phyloP scores from a whole-genome alignment of 2,888 invertebrate genomes.

The Gordius sp. region DNA sequence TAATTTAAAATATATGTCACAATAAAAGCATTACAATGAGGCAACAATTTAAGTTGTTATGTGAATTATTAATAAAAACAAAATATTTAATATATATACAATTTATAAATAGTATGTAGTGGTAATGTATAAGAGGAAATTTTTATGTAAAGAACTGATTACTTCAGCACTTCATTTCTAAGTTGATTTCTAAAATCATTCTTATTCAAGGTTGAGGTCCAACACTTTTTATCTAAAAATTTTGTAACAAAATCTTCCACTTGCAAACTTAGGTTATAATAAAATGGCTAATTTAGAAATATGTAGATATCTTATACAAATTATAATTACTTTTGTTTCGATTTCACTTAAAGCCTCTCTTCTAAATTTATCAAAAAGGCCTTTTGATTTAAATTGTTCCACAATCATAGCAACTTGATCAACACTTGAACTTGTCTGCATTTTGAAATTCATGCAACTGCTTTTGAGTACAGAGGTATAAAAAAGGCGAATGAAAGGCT shows the following conservation, averaged over 20 bases:
- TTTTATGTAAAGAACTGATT: not conserved
- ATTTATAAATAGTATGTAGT: too few species aligned
- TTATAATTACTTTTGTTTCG: not conserved
- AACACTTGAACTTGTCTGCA: too few species aligned
- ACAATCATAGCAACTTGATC: too few species aligned
- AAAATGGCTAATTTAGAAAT: slow-evolving; percentile 1
- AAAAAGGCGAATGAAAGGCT: too few species aligned
- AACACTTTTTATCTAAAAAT: not conserved
- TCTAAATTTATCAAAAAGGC: slow-evolving; percentile 3
- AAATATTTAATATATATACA: too few species aligned
- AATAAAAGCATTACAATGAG: too few species aligned
- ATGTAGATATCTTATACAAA: not conserved
- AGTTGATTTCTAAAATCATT: slow-evolving; percentile 5
- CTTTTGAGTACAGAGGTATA: too few species aligned
- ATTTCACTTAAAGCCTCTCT: slow-evolving; percentile 7
- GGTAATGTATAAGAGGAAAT: too few species aligned
- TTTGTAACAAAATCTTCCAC: slow-evolving; percentile 8
- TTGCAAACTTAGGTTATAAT: not conserved
- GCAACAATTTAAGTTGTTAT: too few species aligned
- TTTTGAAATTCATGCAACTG: too few species aligned
- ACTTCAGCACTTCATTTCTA: slow-evolving; percentile 2
- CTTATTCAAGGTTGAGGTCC: not conserved
- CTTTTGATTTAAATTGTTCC: slow-evolving; percentile 5
- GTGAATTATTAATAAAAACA: too few species aligned
- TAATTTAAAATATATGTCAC: too few species aligned